Conservation (phyloP, 2,797 vertebrate species). For the Picus viridis region DNA sequence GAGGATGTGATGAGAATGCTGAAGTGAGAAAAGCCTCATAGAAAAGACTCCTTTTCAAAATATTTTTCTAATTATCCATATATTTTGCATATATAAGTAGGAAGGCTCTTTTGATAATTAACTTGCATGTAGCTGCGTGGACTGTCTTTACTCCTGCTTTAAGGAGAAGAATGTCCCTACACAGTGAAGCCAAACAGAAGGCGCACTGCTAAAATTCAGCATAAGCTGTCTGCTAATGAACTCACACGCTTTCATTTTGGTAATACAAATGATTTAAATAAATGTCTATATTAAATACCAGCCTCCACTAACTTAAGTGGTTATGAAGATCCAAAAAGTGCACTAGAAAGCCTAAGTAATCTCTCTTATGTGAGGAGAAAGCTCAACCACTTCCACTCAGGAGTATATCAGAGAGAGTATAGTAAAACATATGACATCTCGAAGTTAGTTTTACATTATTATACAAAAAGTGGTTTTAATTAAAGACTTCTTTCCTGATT, state of each 20-base stretch:
- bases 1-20: neutral
- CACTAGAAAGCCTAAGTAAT: neutral
- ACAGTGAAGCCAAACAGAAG: neutral
- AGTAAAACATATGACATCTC: neutral
- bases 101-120: neutral
- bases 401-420: neutral
- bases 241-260: neutral
- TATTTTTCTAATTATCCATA: neutral
- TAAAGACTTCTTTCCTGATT: neutral
- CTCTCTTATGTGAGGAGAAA: neutral
- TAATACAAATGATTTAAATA: neutral
- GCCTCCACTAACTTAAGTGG: accelerated
- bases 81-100: neutral
- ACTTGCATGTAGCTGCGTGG: neutral
- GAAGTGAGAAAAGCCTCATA: neutral
- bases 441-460: neutral
- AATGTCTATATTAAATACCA: too few species aligned
- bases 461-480: neutral
- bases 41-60: neutral
- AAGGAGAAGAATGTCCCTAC: neutral
- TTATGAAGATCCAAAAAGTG: neutral
- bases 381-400: neutral
- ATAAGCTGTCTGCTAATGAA: neutral
- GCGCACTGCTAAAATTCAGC: neutral
- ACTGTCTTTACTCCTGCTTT: neutral